Conservation (phyloP, 1,140 invertebrate species). For the Bilobella aurantiaca region DNA sequence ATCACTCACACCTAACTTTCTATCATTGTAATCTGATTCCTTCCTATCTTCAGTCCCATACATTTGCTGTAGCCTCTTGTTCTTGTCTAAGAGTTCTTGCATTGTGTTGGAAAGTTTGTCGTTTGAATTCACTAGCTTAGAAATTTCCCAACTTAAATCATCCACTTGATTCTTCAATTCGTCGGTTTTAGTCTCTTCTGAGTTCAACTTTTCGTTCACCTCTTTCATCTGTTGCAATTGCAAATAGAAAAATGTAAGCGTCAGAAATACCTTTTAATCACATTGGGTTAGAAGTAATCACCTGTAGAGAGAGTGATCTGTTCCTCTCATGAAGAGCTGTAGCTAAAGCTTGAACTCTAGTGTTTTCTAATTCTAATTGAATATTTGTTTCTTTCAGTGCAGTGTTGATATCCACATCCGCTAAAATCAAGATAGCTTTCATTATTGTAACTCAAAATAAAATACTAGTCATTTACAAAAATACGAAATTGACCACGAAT, state of each 20-base stretch:
- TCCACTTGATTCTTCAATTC: slow-evolving; percentile 92
- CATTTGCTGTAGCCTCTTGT: slow-evolving; percentile 24
- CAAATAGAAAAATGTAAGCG: too few relatives aligned
- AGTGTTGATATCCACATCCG: slow-evolving; percentile 64
- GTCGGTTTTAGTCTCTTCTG: slow-evolving; percentile 84
- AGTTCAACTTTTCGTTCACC: slow-evolving; percentile 78
- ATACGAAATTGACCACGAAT: too few relatives aligned
- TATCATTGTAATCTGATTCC: slow-evolving; percentile 13
- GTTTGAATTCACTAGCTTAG: slow-evolving; percentile 74
- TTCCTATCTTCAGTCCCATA: slow-evolving; percentile 18
- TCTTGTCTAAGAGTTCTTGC: slow-evolving; percentile 28
- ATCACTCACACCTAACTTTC: slow-evolving; percentile 26
- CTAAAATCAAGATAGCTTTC: slow-evolving; percentile 37
- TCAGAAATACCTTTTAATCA: too few relatives aligned
- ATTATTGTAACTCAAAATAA: slow-evolving; percentile 8
- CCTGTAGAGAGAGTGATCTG: slow-evolving; percentile 79
- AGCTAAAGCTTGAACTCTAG: slow-evolving; percentile 79
- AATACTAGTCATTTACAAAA: too few relatives aligned
- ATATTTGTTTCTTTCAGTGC: slow-evolving; percentile 67
- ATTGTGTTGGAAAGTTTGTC: slow-evolving; percentile 52
- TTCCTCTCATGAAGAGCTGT: slow-evolving; percentile 88
- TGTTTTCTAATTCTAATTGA: slow-evolving; percentile 81
- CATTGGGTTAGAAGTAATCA: slow-evolving; percentile 34
- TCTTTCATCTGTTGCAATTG: slow-evolving; percentile 61
- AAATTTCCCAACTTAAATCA: slow-evolving; percentile 85